Conservation (phyloP, 2,113 vertebrate species). For the Catharus minimus region DNA sequence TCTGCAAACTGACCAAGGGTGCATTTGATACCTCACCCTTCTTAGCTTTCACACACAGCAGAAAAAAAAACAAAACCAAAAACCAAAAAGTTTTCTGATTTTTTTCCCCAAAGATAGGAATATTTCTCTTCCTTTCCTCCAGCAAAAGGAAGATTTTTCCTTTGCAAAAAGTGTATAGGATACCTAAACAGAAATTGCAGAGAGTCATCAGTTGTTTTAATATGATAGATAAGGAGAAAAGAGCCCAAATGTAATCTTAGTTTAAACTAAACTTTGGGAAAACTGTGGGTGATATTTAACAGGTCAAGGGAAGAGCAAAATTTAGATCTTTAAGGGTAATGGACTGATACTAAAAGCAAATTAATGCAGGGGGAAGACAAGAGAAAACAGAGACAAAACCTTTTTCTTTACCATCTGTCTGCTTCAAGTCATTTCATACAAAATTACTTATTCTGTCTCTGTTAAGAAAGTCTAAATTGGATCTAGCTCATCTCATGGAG, state of each 20-base stretch:
- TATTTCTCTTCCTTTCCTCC: neutral
- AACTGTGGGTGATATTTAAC: neutral
- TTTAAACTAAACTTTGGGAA: neutral
- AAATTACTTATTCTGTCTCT: neutral
- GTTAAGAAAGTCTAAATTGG: neutral
- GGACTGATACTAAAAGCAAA: neutral
- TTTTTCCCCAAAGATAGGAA: neutral
- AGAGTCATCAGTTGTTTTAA: neutral
- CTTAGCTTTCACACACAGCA: neutral
- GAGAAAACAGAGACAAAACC: neutral
- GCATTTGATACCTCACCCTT: too few species aligned
- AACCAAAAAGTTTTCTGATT: neutral
- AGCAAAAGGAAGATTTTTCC: neutral
- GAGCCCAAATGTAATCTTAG: neutral
- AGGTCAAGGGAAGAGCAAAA: neutral
- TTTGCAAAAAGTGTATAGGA: neutral
- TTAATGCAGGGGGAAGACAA: neutral
- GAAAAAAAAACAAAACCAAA: neutral
- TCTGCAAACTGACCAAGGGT: neutral
- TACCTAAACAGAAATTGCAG: neutral
- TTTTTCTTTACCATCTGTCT: slow-evolving; percentile 19
- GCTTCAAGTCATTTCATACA: neutral
- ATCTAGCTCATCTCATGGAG: neutral
- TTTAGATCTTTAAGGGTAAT: neutral
- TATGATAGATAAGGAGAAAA: neutral